Conservation (phyloP, 2,888 invertebrate genomes). For the Germaria angustata region DNA sequence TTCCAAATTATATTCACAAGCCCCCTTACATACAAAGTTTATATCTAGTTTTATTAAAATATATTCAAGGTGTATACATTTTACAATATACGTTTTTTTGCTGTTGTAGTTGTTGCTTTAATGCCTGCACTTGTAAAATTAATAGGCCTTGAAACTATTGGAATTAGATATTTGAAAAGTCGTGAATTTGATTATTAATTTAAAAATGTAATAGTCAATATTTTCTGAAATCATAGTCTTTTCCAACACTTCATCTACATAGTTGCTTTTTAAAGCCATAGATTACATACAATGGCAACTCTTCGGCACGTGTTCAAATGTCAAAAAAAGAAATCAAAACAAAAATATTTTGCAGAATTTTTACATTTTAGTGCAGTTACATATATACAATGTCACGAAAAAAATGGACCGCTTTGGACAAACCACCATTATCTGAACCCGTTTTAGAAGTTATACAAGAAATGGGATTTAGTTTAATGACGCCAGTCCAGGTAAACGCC, state of each 20-base stretch:
- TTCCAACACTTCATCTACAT: not conserved
- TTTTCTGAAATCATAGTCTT: not conserved
- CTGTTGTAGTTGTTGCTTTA: too few species aligned
- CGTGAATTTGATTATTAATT: too few species aligned
- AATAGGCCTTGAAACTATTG: too few species aligned
- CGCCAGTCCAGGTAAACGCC: slow-evolving; percentile 82
- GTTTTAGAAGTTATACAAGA: slow-evolving; percentile 81
- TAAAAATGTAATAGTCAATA: too few species aligned
- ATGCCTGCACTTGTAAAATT: too few species aligned
- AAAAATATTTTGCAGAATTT: slow-evolving; percentile 5
- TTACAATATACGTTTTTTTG: too few species aligned
- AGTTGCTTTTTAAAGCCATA: not conserved
- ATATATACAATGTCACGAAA: slow-evolving; percentile 74
- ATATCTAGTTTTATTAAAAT: too few species aligned
- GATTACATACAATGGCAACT: slow-evolving; percentile 39
- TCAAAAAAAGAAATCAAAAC: slow-evolving; percentile 51
- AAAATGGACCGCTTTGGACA: slow-evolving; percentile 80
- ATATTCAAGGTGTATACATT: too few species aligned
- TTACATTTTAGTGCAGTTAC: not conserved
- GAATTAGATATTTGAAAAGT: too few species aligned
- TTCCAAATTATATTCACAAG: too few species aligned
- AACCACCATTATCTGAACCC: slow-evolving; percentile 80
- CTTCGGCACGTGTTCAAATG: slow-evolving; percentile 54
- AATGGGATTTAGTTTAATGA: slow-evolving; percentile 82
- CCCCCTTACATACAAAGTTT: too few species aligned